Base-by-base conservation (phyloP, 2,113 vertebrate species). In the Circaetus cinerascens region DNA sequence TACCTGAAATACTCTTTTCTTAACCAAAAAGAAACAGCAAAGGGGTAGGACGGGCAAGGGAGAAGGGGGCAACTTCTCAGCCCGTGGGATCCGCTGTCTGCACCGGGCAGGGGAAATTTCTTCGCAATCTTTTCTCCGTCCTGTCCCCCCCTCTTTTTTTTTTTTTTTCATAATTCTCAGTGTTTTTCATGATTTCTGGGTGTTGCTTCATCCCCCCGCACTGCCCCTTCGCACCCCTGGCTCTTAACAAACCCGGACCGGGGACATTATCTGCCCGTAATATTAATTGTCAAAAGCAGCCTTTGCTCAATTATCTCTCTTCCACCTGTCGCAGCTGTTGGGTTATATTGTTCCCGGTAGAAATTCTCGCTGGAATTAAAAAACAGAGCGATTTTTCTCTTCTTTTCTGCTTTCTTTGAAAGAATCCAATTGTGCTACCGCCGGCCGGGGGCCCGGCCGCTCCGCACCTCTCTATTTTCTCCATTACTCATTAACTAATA, bases 211-310 rank as follows among this genome's bases (percentile, higher is more conserved):
- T 78, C 26, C 22, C 38, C 43, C 26, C 5, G 6, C 60, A 2
- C 45, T 50, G 74, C 25, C 48, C 63, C 55, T 83, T 79, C 41
- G 2, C 74, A 79, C 43, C 27, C 93, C 41, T 30, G 46, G 68
- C 93, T 85, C 81, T 64, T 69, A 74, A 86, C 88, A 83, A 89
- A 75, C 83, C 76, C 72, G 57, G 76, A 57, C 23, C 16, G 22
- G 73, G 80, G 83, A 63, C 51, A 92, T 91, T 86, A 88, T 95
- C 78, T 96, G 86, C 53, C 40, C 16, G 7, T 86, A 91, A 95
- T 95, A 97, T 96, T 96, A 95, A 94, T 84, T 93, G 90, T 88
- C 95, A 90, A 92, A 94, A 96, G 80, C 95, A 96, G 95, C 75
- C 93, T 94, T 90, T 82, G 89, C 94, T 94, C 94, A 89, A 87